These are phyloP conservation scores for Poecilia wingei DNA, from an alignment of 2,797 vertebrate species.

Conservation along the genomic window DNA sequence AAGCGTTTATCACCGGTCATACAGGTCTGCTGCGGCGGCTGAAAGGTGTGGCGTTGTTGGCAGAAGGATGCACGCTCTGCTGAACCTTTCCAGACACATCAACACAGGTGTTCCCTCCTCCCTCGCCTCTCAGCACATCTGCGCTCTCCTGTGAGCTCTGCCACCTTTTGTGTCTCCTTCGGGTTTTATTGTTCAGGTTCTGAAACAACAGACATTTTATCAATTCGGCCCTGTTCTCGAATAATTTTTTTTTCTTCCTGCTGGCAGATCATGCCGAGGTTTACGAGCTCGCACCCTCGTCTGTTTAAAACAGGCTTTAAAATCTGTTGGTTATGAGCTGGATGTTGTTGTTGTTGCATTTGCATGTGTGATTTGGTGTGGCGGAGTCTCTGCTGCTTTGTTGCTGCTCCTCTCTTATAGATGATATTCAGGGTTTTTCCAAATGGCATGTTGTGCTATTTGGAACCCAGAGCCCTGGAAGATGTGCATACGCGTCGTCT, in stretches of 20 bases:
- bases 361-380: neutral
- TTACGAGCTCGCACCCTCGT: slow-evolving; percentile 41
- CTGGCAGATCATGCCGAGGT: slow-evolving; percentile 31
- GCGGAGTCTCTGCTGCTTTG: neutral
- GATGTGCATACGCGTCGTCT: neutral
- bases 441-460: neutral
- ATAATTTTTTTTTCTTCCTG: neutral
- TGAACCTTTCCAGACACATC: slow-evolving; percentile 11
- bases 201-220: slow-evolving; percentile 27
- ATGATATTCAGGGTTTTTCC: neutral
- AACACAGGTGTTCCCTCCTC: slow-evolving; percentile 12
- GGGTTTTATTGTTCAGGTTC: slow-evolving; percentile 27
- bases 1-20: neutral
- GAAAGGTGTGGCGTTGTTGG: slow-evolving; percentile 8
- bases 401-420: neutral
- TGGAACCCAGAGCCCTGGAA: neutral
- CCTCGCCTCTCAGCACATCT: slow-evolving; percentile 14
- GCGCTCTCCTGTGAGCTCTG: slow-evolving; percentile 3
- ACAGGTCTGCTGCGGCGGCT: slow-evolving; percentile 1
- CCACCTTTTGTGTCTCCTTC: slow-evolving; percentile 11
- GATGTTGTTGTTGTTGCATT: neutral
- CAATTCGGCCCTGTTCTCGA: slow-evolving; percentile 14
- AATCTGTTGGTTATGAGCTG: slow-evolving; percentile 23
- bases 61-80: neutral
- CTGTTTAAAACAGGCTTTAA: slow-evolving; percentile 42